Conservation (phyloP, 30 jellyfish, hydroid and myxozoan species). For the Pelagia noctiluca region DNA sequence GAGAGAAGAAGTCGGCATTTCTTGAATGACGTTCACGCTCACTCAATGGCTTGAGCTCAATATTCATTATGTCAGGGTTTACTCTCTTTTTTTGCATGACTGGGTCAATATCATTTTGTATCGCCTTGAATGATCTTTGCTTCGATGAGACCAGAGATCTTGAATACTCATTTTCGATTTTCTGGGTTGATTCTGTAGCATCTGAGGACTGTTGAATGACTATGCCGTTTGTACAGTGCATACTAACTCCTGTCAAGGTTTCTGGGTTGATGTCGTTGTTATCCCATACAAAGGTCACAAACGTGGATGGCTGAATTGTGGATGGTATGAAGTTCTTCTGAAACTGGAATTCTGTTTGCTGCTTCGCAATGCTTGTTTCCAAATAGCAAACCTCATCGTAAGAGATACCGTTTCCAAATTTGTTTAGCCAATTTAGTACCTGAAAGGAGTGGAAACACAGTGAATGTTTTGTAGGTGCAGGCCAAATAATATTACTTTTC, state of each 20-base stretch:
- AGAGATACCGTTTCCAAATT: constrained; percentile 29
- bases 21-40: background rate
- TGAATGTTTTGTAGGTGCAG: background rate
- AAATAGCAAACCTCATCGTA: constrained; percentile 34
- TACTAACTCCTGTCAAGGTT: constrained; percentile 29
- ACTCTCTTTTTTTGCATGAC: background rate
- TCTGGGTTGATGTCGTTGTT: constrained; percentile 60
- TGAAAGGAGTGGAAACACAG: too few relatives aligned
- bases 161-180: background rate
- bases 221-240: constrained; percentile 37
- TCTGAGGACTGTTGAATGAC: background rate
- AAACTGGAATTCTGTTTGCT: background rate
- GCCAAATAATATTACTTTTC: too few relatives aligned
- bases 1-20: background rate
- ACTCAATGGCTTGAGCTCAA: background rate
- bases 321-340: background rate
- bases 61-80: background rate
- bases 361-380: constrained; percentile 16
- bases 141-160: background rate
- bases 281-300: constrained; percentile 49
- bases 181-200: background rate
- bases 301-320: constrained; percentile 8
- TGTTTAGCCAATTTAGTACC: constrained; percentile 33
- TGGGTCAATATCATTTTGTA: background rate
- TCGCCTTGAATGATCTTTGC: background rate